Evolutionary conservation across 1,140 invertebrate genomes (phyloP).

Genomic region (Saccostrea echinata): DNA sequence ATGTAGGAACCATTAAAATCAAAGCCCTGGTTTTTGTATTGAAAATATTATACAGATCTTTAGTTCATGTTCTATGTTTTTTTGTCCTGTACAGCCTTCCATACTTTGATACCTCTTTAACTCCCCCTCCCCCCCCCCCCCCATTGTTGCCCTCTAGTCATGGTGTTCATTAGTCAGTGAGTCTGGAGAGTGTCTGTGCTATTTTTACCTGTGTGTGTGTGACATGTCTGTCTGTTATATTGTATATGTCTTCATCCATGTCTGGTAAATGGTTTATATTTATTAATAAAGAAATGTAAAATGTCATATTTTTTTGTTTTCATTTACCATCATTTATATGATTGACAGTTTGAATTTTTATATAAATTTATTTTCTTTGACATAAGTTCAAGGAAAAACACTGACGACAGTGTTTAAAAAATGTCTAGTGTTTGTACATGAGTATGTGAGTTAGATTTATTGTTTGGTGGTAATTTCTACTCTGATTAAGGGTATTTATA

Average conservation of each 20-base stretch:
- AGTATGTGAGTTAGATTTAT: not conserved
- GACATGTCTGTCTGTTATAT: not conserved
- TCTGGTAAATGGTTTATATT: constrained; percentile 32
- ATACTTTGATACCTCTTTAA: not conserved
- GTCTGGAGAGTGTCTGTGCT: not conserved
- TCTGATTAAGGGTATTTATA: not conserved
- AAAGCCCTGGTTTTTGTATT: no score
- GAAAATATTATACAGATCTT: no score
- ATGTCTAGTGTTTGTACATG: not conserved
- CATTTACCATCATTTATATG: no score
- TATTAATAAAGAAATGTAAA: not conserved
- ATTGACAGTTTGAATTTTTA: no score
- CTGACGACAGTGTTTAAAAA: not conserved
- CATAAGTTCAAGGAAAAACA: no score
- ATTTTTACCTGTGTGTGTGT: not conserved
- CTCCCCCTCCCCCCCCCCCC: not conserved
- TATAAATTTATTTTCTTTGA: no score
- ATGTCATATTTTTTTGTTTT: not conserved
- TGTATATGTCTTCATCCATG: constrained; percentile 5
- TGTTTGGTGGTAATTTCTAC: not conserved
- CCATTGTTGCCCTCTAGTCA: not conserved
- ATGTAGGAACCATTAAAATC: not conserved
- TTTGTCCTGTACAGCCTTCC: no score
- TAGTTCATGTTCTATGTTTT: no score
- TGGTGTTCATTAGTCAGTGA: not conserved